Conservation (phyloP, 2,797 vertebrate genomes). For the Gymnothorax reevesii region DNA sequence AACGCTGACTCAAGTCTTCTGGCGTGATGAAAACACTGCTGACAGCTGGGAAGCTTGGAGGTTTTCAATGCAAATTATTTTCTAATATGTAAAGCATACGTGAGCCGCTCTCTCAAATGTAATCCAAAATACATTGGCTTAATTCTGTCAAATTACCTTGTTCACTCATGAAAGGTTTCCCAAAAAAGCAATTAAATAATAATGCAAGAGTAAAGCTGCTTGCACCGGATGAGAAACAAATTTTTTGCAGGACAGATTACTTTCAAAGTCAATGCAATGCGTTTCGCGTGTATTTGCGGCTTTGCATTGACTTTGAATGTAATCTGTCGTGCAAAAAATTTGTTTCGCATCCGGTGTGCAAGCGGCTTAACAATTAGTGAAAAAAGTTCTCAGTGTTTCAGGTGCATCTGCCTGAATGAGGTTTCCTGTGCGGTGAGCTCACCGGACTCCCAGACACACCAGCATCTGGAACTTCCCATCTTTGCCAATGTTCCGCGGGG, state of each 20-base stretch:
- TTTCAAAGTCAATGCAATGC: no score
- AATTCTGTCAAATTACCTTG: neutral
- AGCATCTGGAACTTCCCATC: slow-evolving; percentile 99
- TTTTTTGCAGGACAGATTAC: no score
- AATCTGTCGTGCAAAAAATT: no score
- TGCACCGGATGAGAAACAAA: neutral
- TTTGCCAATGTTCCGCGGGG: slow-evolving; percentile 95
- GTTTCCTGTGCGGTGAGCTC: slow-evolving; percentile 31
- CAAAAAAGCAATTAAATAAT: neutral
- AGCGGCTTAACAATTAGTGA: neutral
- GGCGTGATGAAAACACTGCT: neutral
- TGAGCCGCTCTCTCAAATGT: neutral
- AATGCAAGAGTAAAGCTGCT: neutral
- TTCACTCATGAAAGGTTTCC: neutral
- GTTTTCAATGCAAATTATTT: neutral
- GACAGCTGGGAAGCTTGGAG: neutral
- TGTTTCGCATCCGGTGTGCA: no score
- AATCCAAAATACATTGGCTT: neutral
- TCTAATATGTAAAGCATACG: neutral
- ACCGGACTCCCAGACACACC: slow-evolving; percentile 97
- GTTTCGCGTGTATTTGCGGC: no score
- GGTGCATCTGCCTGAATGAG: neutral
- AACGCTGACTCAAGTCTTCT: neutral
- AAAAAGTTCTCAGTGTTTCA: neutral
- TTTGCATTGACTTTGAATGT: no score